Base-by-base conservation (phyloP, 1,140 invertebrate species). In the Drosophila insularis region DNA sequence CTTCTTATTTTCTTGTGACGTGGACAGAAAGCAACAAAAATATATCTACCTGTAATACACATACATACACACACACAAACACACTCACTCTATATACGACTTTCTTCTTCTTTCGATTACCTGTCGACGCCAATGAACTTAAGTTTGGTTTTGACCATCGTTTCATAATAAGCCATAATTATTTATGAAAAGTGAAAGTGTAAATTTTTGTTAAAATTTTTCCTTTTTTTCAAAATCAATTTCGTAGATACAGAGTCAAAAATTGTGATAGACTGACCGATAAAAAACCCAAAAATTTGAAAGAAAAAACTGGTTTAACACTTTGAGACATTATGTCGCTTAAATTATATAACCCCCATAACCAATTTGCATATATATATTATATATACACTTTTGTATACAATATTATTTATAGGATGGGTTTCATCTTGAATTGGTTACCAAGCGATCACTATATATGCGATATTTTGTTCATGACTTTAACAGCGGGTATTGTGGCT, bases 381-480 rank as follows among this genome's bases (percentile, higher is more conserved):
- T 14, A 68, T 31, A 60, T 21, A 77, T 68, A 64, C 46, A 63
- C 77, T 19, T 19, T 50, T 59, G 64, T 70, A 31, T 63, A 64
- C 43, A 65, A 70, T 70, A 79, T 74, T 63, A 78, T 85, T 89
- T 85, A 70, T 78, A 90, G 87, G 80, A 91, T 91, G 90, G 90
- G 90, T 71, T 74, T 91, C 56, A 62, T 89, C 77, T 90, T 91
- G 66, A 74, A 64, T 74, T 87, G 75, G 71, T 87, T 91, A 78
- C 76, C 90, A 80, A 80, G 61, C 63, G 90, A 91, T 56, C 73
- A 90, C 74, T 91, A 91, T 89, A 39, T 87, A 31, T 78, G 80
- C 19, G 90, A 91, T 74, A 77, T 91, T 64, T 75, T 71, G 27
- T 50, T 85, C 59, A 79, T 91, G 62, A 81, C 90, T 40, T 50